phyloP scores from a whole-genome alignment of 2,113 vertebrate species.

The Myocastor coypus region DNA sequence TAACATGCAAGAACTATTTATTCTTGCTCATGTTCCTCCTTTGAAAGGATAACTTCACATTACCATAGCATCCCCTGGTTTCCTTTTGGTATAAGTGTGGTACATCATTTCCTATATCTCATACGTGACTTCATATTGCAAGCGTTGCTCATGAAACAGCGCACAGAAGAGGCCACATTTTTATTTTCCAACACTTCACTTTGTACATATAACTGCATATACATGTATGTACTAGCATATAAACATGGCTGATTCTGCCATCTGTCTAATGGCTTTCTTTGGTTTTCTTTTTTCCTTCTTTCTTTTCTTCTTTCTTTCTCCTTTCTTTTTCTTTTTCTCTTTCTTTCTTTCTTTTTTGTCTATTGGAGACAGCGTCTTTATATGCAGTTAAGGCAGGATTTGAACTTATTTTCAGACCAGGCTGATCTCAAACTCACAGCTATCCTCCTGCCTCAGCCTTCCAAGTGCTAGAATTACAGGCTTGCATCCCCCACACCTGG shows the following conservation, averaged over 20 bases:
- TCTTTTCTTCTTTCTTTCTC: no score
- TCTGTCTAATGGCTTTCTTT: not conserved
- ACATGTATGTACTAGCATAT: not conserved
- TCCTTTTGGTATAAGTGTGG: not conserved
- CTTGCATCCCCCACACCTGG: no score
- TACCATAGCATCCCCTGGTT: not conserved
- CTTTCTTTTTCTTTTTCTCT: no score
- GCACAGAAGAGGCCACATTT: not conserved
- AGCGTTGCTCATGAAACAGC: not conserved
- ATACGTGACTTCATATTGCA: not conserved
- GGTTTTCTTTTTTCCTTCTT: no score
- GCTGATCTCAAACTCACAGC: no score
- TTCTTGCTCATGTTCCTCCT: not conserved
- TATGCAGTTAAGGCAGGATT: no score
- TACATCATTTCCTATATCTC: not conserved
- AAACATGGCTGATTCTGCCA: not conserved
- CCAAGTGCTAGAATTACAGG: no score
- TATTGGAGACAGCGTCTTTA: no score
- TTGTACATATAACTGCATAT: not conserved
- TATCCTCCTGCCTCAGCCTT: no score
- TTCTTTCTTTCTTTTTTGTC: no score
- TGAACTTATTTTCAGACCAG: no score
- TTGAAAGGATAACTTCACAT: not conserved
- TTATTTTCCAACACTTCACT: not conserved
- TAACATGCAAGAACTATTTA: not conserved